Base-by-base conservation (phyloP, 2,797 vertebrate genomes). In the Paramormyrops hopkinsi region DNA sequence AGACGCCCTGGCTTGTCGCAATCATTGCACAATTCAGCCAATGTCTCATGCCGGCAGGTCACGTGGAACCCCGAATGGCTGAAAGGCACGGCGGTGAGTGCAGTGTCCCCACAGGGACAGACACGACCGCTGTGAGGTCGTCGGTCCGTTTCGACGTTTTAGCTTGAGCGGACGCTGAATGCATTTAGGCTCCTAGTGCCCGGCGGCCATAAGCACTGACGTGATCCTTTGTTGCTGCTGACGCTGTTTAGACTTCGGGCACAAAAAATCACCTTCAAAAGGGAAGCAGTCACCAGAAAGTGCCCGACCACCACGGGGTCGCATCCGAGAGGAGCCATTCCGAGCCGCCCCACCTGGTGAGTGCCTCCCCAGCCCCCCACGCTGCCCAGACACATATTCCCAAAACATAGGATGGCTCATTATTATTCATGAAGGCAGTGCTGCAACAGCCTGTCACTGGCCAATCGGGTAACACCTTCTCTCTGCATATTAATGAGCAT, bases 31-130 rank as follows among this genome's bases (percentile, higher is more conserved):
- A 73, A 86, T 44, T 41, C 29, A 29, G 59, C 29, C 51, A 51
- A 11, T 53, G 25, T 86, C 22, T 87, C 33, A 14, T 56, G n/a
- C 69, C 50, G 17, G 41, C 84, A 89, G 89, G 73, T 89, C 29
- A 86, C 48, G 1, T 41, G 48, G 84, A 53, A 54, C 48, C 56
- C 82, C 0, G 56, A 69, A 9, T 19, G 44, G 56, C n/a, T 69
- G 65, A 73, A 76, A n/a, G 62, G 8, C 44, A 19, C 89, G 73
- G 29, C 84, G 50, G 89, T 89, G 73, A 54, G 89, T 89, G 46
- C 51, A 12, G n/a, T 4, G 2, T 37, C 62, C 44, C 46, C 33
- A 1, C 7, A 9, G 44, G 12, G 41, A 48, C 46, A 84, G 41
- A 48, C 82, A 9, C 1, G 11, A 84, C 44, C 7, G 44, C 46